Evolutionary conservation across 2,113 vertebrate species (phyloP).

Genomic region (Lepisosteus oculatus): DNA sequence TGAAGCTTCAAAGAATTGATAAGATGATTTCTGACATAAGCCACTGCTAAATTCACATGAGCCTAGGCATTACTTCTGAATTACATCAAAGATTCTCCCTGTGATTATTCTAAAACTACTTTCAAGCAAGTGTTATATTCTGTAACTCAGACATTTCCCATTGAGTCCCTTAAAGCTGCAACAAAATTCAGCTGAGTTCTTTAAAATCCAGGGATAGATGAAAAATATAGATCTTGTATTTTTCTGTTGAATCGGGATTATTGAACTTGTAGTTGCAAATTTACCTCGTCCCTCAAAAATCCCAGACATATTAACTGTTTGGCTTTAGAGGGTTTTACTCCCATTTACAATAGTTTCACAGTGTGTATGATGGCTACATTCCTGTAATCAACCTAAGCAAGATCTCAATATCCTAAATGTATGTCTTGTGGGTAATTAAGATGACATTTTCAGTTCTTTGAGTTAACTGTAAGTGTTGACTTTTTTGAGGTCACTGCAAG

Average conservation of each 20-base stretch:
- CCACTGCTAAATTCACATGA: background rate
- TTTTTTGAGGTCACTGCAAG: no score
- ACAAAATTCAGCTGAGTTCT: no score
- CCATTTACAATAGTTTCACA: constrained; percentile 17
- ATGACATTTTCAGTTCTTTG: constrained; percentile 25
- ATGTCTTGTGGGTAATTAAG: constrained; percentile 59
- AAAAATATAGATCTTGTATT: no score
- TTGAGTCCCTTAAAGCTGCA: no score
- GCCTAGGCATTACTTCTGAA: background rate
- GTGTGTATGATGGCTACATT: constrained; percentile 61
- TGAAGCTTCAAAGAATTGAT: no score
- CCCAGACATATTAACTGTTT: no score
- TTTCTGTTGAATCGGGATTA: no score
- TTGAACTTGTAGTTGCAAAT: no score
- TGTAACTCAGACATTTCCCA: no score
- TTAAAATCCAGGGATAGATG: no score
- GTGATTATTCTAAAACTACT: background rate
- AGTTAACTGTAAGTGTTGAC: constrained; percentile 9
- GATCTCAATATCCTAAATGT: constrained; percentile 56
- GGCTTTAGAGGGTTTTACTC: constrained; percentile 6
- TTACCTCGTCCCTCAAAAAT: no score
- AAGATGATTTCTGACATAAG: background rate
- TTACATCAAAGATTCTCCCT: background rate
- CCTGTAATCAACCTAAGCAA: constrained; percentile 47
- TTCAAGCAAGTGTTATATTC: background rate